Base-by-base conservation (phyloP, 2,113 vertebrate genomes). In the Elaphurus davidianus region DNA sequence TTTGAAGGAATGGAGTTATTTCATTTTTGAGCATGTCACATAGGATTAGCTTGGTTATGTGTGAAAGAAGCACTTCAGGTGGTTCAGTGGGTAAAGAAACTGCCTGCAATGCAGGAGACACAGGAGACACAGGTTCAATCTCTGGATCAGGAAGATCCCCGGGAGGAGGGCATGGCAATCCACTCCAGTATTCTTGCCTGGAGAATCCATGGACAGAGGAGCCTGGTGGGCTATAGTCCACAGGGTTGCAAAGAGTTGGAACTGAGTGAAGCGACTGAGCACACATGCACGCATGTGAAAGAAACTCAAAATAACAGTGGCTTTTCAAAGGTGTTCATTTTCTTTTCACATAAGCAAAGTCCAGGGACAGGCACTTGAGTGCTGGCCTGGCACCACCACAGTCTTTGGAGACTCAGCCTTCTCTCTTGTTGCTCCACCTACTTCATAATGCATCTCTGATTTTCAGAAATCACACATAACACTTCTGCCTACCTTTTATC, bases 1-100 rank as follows among this genome's bases (percentile, higher is more conserved):
- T 8, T 78, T 78, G 30, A 89, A 81, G 23, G 17, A 92, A 74
- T 45, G 27, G 40, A 17, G 14, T 55, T 33, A 52, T 27, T 83
- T 90, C 74, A 45, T 59, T 92, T 96, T 55, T 97, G 30, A 90
- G 15, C 74, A 52, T 64, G 54, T 47, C 25, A 36, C 21, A 83
- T 67, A 91, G 19, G 14, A 84, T 59, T 84, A 30, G 7, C 33
- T 94, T 85, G 36, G 43, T 4, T 85, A 2, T 36, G 3, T 62
- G 15, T 85, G 55, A 83, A 88, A 82, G 17, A 91, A 96, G 36
- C 1, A 19, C n/a, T 74, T 40, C 21, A 25, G 36, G 67, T 71
- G 36, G 67, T 21, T 40, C 67, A 74, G 21, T 74, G 67, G 67
- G n/a, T 74, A 40, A 40, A 40, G n/a, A 74, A 74, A 40, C 36